Evolutionary conservation across 2,888 invertebrate species (phyloP), one percentile per base, ranked within the genome.

Genomic region (Drosophila flavopinicola): DNA sequence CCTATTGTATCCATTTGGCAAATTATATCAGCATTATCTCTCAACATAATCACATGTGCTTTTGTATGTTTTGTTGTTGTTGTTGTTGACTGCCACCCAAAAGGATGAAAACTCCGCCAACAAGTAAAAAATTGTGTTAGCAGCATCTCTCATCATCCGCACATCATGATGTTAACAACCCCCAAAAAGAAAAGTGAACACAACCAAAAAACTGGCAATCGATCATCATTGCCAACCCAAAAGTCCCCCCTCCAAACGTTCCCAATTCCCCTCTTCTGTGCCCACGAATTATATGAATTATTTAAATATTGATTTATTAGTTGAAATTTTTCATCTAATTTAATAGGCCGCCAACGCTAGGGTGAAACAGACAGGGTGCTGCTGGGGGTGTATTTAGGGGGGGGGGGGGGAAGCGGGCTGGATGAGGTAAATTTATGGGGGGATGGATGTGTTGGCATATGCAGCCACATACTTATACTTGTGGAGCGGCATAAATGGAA

Each of bases 251-350:
- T 1, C 9, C 15, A 17, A 3, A 4, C 37, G n/a, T n/a, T n/a
- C 17, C 7, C 20, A 39, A 3, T n/a, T 4, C 10, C 11, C 1
- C 5, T 25, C n/a, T n/a, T 23, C 6, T 3, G 48, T 30, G 11
- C 33, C 37, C 56, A 47, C 51, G 77, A 77, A 75, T 78, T 75
- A 63, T 72, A 78, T 80, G 66, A 80, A 84, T 80, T 80, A 84
- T 84, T 80, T 66, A 80, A 72, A 77, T 84, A 80, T 80, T 80
- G 80, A 80, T 80, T 80, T 80, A 80, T 80, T 84, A 80, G 71
- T 68, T 65, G 59, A 75, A 71, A 78, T 66, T 68, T 58, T 70
- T 64, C 66, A 75, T 78, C 68, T 78, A 84, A 80, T 74, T 80
- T 68, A 75, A 74, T 61, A 69, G 37, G 45, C 13, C 11, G 37